Evolutionary conservation across 1,140 invertebrate species (phyloP).

Genomic region (Hesperophylax magnus): DNA sequence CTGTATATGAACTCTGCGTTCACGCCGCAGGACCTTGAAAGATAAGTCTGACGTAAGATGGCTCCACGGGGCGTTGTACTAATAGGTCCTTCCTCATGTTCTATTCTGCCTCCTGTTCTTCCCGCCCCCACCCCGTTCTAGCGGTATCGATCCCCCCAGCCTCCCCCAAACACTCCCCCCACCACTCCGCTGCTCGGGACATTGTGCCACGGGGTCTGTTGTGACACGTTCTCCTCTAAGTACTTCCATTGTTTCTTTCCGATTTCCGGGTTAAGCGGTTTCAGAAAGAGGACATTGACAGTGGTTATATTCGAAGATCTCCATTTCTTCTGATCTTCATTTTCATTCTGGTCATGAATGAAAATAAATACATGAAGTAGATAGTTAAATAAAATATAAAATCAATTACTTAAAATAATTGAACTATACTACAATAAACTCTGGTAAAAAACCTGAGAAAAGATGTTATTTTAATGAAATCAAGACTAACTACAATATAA

Average conservation of each 20-base stretch:
- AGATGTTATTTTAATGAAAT: no score
- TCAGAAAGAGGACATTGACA: not conserved
- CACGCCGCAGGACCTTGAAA: not conserved
- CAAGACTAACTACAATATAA: no score
- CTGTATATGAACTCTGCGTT: not conserved
- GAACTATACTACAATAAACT: no score
- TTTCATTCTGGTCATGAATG: no score
- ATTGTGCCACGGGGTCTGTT: slow-evolving; percentile 5
- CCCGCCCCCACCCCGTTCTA: not conserved
- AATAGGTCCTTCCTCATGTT: not conserved
- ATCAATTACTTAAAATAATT: no score
- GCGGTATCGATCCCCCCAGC: not conserved
- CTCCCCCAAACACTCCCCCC: not conserved
- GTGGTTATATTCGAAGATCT: no score
- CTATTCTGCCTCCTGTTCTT: not conserved
- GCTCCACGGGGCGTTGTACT: not conserved
- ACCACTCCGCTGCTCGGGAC: not conserved
- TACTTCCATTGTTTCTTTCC: not conserved
- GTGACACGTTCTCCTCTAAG: not conserved
- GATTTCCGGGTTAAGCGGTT: not conserved
- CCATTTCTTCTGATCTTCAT: no score
- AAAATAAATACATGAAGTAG: no score
- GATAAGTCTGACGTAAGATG: not conserved
- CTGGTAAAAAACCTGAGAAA: no score
- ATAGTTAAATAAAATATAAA: no score